These are phyloP conservation scores for Drosophila simulans DNA, from an alignment of 1,140 invertebrate genomes.

Conservation along the genomic window DNA sequence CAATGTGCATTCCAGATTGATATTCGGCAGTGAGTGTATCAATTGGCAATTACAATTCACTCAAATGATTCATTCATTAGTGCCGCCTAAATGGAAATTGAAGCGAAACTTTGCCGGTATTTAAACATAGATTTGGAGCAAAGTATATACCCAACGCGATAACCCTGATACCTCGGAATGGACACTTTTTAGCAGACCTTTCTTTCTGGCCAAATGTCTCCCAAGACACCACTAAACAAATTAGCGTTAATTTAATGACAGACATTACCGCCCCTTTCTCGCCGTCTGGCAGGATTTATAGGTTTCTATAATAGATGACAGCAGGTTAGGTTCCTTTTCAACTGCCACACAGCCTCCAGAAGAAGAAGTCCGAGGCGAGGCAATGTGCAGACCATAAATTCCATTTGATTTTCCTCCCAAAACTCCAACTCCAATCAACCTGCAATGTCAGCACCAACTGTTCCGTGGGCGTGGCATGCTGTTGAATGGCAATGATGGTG, in stretches of 20 bases:
- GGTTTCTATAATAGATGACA: conserved; percentile 49
- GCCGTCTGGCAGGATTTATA: conserved; percentile 62
- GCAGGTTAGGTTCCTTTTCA: conserved; percentile 34
- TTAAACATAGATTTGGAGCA: conserved; percentile 35
- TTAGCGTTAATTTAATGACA: conserved; percentile 83
- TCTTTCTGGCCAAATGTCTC: conserved; percentile 59
- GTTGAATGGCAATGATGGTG: conserved; percentile 44
- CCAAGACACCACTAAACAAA: conserved; percentile 81
- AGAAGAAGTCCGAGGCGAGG: conserved; percentile 21
- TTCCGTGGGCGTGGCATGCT: conserved; percentile 66
- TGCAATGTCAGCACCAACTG: conserved; percentile 73
- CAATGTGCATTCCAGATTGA: conserved; percentile 39
- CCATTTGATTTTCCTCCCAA: conserved; percentile 59
- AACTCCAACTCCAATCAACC: conserved; percentile 52
- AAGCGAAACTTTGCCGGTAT: conserved; percentile 1
- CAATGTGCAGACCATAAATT: conserved; percentile 66
- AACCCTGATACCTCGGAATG: conserved; percentile 21
- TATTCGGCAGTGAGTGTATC: conserved; percentile 21
- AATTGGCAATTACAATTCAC: conserved; percentile 34
- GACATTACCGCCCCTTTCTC: conserved; percentile 59
- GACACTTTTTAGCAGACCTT: conserved; percentile 52
- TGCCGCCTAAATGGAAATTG: conserved; percentile 39
- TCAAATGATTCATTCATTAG: conserved; percentile 37
- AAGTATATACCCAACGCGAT: conserved; percentile 25
- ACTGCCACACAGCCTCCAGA: conserved; percentile 4